Conservation (phyloP, 2,797 vertebrate species). For the Myripristis murdjan region DNA sequence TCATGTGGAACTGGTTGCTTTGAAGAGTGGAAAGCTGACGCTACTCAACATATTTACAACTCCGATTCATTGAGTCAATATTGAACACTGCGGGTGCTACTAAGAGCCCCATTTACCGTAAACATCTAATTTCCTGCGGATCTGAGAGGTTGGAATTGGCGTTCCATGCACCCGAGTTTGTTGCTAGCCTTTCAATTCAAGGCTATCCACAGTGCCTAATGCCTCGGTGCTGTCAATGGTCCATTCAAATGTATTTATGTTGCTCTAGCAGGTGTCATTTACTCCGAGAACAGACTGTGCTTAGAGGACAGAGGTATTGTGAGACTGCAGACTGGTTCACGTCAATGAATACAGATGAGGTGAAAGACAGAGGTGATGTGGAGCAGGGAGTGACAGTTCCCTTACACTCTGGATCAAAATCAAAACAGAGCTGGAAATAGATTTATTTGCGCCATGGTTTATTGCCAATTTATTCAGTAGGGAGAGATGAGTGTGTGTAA, state of each 20-base stretch:
- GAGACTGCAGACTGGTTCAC: conserved; percentile 39
- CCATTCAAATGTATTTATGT: conserved; percentile 75
- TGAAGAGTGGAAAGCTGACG: conserved; percentile 53
- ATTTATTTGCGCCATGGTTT: conserved; percentile 2
- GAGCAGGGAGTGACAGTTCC: background rate
- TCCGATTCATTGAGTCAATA: conserved; percentile 84
- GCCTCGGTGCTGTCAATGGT: conserved; percentile 66
- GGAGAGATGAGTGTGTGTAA: background rate
- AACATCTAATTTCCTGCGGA: conserved; percentile 83
- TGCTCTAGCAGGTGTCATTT: conserved; percentile 77
- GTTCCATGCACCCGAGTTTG: conserved; percentile 57
- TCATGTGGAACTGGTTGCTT: conserved; percentile 63
- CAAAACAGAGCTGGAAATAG: conserved; percentile 4
- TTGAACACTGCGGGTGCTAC: conserved; percentile 76
- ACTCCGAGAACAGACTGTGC: conserved; percentile 52
- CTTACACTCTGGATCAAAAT: conserved; percentile 1
- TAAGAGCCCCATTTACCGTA: conserved; percentile 81
- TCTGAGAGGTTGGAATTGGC: conserved; percentile 70
- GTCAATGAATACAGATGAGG: conserved; percentile 44
- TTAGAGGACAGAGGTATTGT: conserved; percentile 39
- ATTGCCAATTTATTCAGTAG: conserved; percentile 13
- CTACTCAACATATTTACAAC: conserved; percentile 81
- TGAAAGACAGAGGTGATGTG: conserved; percentile 10
- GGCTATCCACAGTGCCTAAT: conserved; percentile 58
- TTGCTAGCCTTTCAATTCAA: conserved; percentile 61